Percentiles rank a stretch among this genome's conserved stretches.
phyloP scores from a whole-genome alignment of 2,888 invertebrate genomes.

The Rhopalosiphum nymphaeae region DNA sequence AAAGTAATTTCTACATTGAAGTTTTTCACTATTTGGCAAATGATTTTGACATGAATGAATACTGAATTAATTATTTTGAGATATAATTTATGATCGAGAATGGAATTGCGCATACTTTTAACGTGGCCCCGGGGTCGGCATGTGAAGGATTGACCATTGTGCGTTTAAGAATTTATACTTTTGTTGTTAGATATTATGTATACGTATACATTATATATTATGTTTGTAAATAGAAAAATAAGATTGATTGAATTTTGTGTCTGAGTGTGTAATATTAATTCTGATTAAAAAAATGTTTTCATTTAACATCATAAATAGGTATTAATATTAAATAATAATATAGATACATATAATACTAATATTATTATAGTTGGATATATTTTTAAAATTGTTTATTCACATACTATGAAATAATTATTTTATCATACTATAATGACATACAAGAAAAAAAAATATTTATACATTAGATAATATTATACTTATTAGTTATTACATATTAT shows the following conservation, averaged over 20 bases:
- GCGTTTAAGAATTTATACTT: slow-evolving; percentile 55
- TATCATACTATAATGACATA: background rate
- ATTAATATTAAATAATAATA: background rate
- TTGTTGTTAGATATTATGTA: slow-evolving; percentile 43
- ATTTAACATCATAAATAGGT: background rate
- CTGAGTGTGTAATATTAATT: slow-evolving; percentile 28
- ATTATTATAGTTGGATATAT: background rate
- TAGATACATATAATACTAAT: background rate
- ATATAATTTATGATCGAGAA: slow-evolving; percentile 60
- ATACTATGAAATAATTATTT: background rate
- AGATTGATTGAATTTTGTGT: slow-evolving; percentile 55
- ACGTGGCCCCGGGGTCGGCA: slow-evolving; percentile 59
- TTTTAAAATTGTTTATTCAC: background rate
- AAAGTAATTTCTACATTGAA: slow-evolving; percentile 2
- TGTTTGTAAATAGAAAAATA: slow-evolving; percentile 10
- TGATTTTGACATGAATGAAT: slow-evolving; percentile 54
- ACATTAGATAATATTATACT: background rate
- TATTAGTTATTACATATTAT: background rate
- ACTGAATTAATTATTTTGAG: slow-evolving; percentile 51
- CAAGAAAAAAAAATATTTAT: background rate
- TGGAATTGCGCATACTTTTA: slow-evolving; percentile 27
- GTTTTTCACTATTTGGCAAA: slow-evolving; percentile 53
- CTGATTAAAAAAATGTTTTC: slow-evolving; percentile 43
- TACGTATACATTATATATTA: background rate
- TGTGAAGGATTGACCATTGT: slow-evolving; percentile 61